A percentile compares a stretch with the other conserved stretches of the same genome.
Conservation (phyloP, 1,140 invertebrate species). For the Globodera rostochiensis region DNA sequence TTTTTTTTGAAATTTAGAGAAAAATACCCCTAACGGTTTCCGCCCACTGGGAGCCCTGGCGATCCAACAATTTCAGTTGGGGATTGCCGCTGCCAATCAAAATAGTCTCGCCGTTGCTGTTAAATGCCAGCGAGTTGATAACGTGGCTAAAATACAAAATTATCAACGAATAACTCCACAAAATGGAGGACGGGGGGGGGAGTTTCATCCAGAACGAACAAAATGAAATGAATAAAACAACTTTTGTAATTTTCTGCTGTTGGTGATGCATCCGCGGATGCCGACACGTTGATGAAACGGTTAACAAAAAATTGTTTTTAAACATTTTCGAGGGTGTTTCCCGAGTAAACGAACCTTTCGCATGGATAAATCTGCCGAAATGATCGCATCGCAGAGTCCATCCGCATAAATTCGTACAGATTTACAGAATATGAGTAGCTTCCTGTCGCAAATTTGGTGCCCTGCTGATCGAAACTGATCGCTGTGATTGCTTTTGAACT, state of each 20-base stretch:
- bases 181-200: too few relatives aligned
- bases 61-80: slow-evolving; percentile 75
- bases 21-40: slow-evolving; percentile 81
- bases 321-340: too few relatives aligned
- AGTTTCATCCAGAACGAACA: too few relatives aligned
- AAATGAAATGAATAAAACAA: too few relatives aligned
- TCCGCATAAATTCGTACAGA: slow-evolving; percentile 97
- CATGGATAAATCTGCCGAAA: slow-evolving; percentile 89
- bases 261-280: too few relatives aligned
- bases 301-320: too few relatives aligned
- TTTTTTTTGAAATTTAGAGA: neutral
- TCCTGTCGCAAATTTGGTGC: slow-evolving; percentile 86
- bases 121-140: slow-evolving; percentile 86
- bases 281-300: too few relatives aligned
- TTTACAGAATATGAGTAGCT: slow-evolving; percentile 88
- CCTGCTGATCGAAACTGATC: slow-evolving; percentile 85
- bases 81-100: slow-evolving; percentile 67
- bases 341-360: slow-evolving; percentile 74
- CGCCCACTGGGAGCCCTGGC: slow-evolving; percentile 91
- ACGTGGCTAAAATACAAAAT: slow-evolving; percentile 74
- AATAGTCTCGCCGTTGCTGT: slow-evolving; percentile 88
- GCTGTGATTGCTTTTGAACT: slow-evolving; percentile 71
- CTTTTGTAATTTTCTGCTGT: too few relatives aligned
- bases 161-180: too few relatives aligned
- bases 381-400: slow-evolving; percentile 85